A percentile compares a stretch with the other conserved stretches of the same genome.
phyloP scores from a whole-genome alignment of 2,113 vertebrate genomes.

The Fulica atra region DNA sequence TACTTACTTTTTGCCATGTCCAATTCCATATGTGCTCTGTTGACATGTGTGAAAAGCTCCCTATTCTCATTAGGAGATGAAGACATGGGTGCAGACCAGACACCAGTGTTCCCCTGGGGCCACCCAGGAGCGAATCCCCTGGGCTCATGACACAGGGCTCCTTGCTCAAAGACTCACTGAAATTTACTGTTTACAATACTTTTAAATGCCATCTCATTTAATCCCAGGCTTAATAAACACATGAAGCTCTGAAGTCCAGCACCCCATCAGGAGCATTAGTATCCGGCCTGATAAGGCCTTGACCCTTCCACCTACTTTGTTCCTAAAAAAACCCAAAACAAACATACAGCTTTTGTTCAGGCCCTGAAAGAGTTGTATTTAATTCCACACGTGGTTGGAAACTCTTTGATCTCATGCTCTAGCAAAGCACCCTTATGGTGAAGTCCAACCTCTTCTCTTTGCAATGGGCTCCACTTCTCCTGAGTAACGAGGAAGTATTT shows the following conservation, averaged over 20 bases:
- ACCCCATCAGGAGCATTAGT: background rate
- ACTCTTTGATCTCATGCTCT: background rate
- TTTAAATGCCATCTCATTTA: no score
- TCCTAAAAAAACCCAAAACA: background rate
- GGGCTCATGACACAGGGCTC: background rate
- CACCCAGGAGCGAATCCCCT: background rate
- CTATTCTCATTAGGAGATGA: background rate
- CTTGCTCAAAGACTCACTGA: background rate
- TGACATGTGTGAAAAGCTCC: background rate
- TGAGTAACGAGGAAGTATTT: background rate
- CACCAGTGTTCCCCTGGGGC: background rate
- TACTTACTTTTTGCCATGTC: background rate
- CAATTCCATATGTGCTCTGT: background rate
- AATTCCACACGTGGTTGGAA: fast-evolving
- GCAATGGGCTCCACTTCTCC: background rate
- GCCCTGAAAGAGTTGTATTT: background rate
- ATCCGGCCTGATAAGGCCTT: background rate
- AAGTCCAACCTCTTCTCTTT: background rate
- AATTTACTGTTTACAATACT: background rate
- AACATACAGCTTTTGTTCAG: background rate
- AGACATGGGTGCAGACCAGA: background rate
- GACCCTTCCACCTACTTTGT: background rate
- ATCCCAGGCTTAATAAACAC: no score
- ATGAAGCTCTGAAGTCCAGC: background rate
- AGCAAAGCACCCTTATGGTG: background rate